Conservation (phyloP, 64 coral and sea anemone species). For the Actinia tenebrosa region DNA sequence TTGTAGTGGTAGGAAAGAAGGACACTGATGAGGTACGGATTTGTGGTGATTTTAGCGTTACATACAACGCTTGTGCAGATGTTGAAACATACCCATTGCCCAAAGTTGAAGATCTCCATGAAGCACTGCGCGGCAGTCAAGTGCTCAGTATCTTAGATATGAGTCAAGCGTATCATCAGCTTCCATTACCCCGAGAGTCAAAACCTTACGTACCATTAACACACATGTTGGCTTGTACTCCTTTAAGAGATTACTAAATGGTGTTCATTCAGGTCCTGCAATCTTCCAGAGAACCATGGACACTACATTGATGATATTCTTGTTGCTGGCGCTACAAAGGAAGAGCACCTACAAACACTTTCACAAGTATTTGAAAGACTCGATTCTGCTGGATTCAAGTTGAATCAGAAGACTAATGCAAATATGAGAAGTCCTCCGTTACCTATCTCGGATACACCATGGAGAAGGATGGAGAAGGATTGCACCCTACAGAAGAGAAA, state of each 20-base stretch:
- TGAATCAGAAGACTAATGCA: no score
- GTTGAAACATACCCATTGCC: constrained; percentile 65
- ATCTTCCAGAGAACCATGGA: no score
- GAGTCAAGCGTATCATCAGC: constrained; percentile 60
- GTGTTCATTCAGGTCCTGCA: no score
- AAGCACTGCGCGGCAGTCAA: constrained; percentile 28
- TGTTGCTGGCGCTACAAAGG: no score
- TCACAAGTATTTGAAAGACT: no score
- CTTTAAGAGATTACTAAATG: constrained; percentile 35
- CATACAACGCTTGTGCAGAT: constrained; percentile 56
- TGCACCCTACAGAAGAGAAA: constrained; percentile 38
- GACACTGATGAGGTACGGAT: constrained; percentile 27
- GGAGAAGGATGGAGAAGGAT: constrained; percentile 11
- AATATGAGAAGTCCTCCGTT: no score
- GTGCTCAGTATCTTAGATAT: constrained; percentile 50
- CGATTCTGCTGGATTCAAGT: no score
- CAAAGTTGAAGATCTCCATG: constrained; percentile 61
- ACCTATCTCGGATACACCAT: background rate
- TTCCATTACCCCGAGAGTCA: constrained; percentile 33
- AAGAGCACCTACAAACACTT: no score
- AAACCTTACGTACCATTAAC: constrained; percentile 32
- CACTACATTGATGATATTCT: no score
- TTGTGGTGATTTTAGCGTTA: constrained; percentile 67
- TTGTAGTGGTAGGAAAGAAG: constrained; percentile 50
- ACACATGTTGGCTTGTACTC: constrained; percentile 53